A percentile compares a stretch with the other conserved stretches of the same genome.
These are phyloP conservation scores for Eulemur macaco DNA, from an alignment of 2,113 vertebrate species.

Conservation along the genomic window DNA sequence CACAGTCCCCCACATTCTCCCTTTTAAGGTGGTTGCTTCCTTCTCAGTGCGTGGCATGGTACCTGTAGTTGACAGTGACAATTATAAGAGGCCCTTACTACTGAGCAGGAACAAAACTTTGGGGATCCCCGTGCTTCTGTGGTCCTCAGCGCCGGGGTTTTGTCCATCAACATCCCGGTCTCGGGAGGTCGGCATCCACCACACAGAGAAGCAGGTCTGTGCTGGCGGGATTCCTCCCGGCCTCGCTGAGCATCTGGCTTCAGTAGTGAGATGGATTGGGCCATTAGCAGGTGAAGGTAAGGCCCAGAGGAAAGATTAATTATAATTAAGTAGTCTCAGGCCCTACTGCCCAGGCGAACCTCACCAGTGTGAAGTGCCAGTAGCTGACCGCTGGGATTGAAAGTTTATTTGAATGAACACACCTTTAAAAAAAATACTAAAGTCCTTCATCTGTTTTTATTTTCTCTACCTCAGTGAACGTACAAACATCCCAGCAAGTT, in stretches of 20 bases:
- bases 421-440: neutral
- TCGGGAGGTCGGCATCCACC: accelerated
- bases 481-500: neutral
- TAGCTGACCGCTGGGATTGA: neutral
- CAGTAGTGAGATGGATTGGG: neutral
- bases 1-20: accelerated
- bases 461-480: neutral
- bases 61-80: neutral
- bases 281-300: neutral
- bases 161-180: neutral
- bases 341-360: accelerated
- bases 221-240: too few relatives aligned
- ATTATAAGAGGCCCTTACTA: neutral
- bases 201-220: neutral
- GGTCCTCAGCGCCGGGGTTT: neutral
- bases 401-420: neutral
- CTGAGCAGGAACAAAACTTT: neutral
- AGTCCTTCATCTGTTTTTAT: neutral
- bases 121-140: neutral
- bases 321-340: neutral
- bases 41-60: neutral
- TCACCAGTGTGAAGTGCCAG: accelerated
- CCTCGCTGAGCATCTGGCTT: accelerated
- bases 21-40: neutral
- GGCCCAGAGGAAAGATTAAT: neutral